phyloP scores from a whole-genome alignment of 2,113 vertebrate genomes.

The Picathartes gymnocephalus region DNA sequence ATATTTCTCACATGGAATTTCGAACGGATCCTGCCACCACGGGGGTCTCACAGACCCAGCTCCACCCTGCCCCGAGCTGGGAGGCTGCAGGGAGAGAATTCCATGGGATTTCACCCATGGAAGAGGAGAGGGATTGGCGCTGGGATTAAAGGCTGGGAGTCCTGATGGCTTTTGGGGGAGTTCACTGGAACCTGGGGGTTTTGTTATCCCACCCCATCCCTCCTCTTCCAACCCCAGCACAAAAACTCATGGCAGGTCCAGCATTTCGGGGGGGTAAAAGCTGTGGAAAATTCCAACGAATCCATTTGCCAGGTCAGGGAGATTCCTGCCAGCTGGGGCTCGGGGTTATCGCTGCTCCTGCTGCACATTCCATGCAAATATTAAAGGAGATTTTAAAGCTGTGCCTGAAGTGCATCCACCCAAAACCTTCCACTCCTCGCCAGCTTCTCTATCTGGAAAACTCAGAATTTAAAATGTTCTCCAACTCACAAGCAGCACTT shows the following conservation, averaged over 20 bases:
- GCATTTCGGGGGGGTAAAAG: neutral
- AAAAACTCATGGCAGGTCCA: neutral
- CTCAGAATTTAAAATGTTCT: neutral
- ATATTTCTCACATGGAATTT: neutral
- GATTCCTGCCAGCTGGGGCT: neutral
- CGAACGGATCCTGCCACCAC: too few species aligned
- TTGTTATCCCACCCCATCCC: neutral
- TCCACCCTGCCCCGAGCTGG: neutral
- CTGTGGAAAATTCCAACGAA: neutral
- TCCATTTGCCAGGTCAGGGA: neutral
- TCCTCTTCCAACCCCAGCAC: neutral
- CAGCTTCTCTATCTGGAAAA: neutral
- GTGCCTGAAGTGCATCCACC: neutral
- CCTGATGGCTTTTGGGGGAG: neutral
- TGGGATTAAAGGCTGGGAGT: neutral
- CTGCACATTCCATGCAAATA: neutral
- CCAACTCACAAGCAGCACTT: neutral
- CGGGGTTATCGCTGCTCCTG: neutral
- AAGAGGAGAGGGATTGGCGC: neutral
- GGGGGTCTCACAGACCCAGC: neutral
- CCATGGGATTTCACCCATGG: neutral
- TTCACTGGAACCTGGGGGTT: neutral
- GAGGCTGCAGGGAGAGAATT: neutral
- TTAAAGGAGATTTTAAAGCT: neutral
- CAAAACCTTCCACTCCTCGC: neutral